Conservation (phyloP, 2,113 vertebrate genomes). For the Aspidoscelis tigris region DNA sequence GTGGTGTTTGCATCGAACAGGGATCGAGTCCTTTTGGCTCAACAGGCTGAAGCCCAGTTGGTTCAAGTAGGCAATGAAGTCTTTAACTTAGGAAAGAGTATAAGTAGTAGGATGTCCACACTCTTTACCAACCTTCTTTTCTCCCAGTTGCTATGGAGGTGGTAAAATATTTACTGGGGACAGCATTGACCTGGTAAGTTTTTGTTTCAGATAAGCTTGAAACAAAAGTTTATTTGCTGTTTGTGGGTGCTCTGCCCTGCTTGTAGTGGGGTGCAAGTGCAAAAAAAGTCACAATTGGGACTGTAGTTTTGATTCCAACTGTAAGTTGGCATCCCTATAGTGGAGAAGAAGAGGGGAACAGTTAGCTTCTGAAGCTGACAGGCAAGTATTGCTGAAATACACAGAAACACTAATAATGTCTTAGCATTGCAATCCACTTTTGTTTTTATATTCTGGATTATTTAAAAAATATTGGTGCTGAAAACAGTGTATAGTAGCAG, state of each 20-base stretch:
- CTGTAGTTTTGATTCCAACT: too few relatives aligned
- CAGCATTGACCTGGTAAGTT: too few relatives aligned
- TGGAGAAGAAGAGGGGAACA: background rate
- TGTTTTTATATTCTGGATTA: background rate
- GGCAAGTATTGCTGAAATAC: background rate
- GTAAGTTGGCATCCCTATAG: background rate
- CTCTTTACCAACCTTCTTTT: too few relatives aligned
- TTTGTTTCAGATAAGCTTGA: too few relatives aligned
- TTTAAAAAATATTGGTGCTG: background rate
- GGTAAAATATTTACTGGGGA: too few relatives aligned
- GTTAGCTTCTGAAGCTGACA: background rate
- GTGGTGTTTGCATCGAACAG: background rate
- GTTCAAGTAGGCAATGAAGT: slow-evolving; percentile 10
- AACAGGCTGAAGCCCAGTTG: background rate
- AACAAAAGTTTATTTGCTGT: too few relatives aligned
- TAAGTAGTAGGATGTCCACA: too few relatives aligned
- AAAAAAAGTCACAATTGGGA: too few relatives aligned
- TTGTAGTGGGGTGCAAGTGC: too few relatives aligned
- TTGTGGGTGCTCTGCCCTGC: too few relatives aligned
- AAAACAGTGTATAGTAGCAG: background rate
- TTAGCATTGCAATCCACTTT: background rate
- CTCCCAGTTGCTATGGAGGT: too few relatives aligned
- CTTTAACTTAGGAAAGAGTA: background rate
- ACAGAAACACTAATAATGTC: background rate
- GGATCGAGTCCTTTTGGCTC: background rate